Percentiles rank a stretch among this genome's conserved stretches.
Conservation (phyloP, 2,888 invertebrate species). For the Microctonus brassicae region DNA sequence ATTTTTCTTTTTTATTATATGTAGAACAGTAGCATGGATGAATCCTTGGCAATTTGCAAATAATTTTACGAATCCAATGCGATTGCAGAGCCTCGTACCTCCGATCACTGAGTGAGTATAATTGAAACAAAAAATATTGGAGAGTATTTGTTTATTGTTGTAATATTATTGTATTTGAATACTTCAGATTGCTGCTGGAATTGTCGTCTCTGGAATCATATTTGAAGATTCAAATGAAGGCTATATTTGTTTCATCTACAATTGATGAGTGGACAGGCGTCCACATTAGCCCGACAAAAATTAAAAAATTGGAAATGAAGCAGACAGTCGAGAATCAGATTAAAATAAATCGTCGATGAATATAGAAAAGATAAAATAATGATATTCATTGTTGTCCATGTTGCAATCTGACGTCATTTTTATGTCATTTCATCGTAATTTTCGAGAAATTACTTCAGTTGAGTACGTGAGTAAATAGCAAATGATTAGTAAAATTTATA, state of each 20-base stretch:
- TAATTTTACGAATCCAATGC: constrained; percentile 77
- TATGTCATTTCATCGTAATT: no score
- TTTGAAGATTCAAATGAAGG: constrained; percentile 71
- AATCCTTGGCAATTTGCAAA: constrained; percentile 80
- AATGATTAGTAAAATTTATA: no score
- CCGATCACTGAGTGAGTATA: constrained; percentile 74
- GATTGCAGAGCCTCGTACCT: constrained; percentile 74
- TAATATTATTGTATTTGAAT: not conserved
- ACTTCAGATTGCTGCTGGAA: constrained; percentile 71
- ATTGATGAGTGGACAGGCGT: constrained; percentile 76
- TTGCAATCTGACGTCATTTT: no score
- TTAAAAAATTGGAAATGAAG: constrained; percentile 71
- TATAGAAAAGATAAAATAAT: no score
- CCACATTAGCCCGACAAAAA: constrained; percentile 72
- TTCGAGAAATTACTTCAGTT: no score
- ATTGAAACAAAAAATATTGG: constrained; percentile 28
- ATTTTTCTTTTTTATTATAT: constrained; percentile 31
- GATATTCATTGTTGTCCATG: no score
- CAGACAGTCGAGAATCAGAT: constrained; percentile 72
- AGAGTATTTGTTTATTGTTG: no score
- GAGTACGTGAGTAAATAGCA: no score
- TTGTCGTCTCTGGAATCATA: constrained; percentile 72
- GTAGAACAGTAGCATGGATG: constrained; percentile 78
- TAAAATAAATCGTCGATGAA: constrained; percentile 67
- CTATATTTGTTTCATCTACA: constrained; percentile 74